phyloP scores from a whole-genome alignment of 1,140 invertebrate genomes.

The Dreissena rostriformis region DNA sequence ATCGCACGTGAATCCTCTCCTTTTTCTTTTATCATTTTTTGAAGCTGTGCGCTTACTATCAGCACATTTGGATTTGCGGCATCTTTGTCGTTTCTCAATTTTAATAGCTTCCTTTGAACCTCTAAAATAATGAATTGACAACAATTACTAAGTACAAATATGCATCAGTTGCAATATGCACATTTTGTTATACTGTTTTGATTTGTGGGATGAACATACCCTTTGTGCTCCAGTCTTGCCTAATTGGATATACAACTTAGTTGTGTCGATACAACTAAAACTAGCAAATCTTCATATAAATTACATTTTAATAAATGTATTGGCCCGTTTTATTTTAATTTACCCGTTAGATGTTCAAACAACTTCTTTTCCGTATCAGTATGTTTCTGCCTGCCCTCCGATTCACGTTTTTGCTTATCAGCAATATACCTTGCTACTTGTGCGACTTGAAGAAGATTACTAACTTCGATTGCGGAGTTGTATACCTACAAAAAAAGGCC shows the following conservation, averaged over 20 bases:
- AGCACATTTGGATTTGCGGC: conserved; percentile 30
- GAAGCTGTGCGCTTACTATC: conserved; percentile 9
- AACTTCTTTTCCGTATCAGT: conserved; percentile 19
- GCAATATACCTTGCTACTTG: conserved; percentile 31
- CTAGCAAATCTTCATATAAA: no score
- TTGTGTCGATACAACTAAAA: not conserved
- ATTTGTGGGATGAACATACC: not conserved
- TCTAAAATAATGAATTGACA: not conserved
- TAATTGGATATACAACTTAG: not conserved
- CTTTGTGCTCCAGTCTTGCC: not conserved
- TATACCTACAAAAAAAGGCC: conserved; percentile 15
- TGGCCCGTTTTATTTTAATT: not conserved
- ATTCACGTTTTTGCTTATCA: conserved; percentile 15
- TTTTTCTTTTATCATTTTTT: conserved; percentile 26
- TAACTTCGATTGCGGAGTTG: conserved; percentile 34
- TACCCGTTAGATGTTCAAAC: conserved; percentile 17
- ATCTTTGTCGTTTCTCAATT: conserved; percentile 14
- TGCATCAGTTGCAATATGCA: not conserved
- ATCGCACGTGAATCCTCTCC: conserved; percentile 30
- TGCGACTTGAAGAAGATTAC: conserved; percentile 13
- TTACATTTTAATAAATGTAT: no score
- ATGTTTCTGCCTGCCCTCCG: conserved; percentile 4
- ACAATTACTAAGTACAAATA: not conserved
- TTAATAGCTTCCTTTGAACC: conserved; percentile 5
- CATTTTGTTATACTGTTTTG: not conserved